A percentile compares a stretch with the other conserved stretches of the same genome.
Conservation (phyloP, 2,797 vertebrate species). For the Champsocephalus gunnari region DNA sequence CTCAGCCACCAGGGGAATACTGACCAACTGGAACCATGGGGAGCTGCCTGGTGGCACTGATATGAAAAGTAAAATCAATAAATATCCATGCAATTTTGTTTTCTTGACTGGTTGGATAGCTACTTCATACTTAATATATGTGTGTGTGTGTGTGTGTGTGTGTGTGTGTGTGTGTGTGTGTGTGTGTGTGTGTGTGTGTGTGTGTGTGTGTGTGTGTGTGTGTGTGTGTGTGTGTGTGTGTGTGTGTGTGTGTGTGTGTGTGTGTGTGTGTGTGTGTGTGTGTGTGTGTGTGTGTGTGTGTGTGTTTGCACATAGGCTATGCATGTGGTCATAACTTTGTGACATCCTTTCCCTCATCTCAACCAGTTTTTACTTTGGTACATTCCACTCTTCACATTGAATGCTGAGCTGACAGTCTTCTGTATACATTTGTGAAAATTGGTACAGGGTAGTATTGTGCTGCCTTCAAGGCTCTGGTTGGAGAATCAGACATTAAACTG, state of each 20-base stretch:
- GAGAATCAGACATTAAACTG: background rate
- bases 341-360: constrained; percentile 21
- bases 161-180: too few species aligned
- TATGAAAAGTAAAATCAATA: constrained; percentile 27
- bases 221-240: too few species aligned
- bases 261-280: too few species aligned
- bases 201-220: too few species aligned
- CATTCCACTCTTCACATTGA: constrained; percentile 37
- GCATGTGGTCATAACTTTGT: constrained; percentile 37
- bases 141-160: too few species aligned
- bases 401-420: constrained; percentile 45
- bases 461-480: constrained; percentile 19
- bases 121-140: too few species aligned
- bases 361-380: constrained; percentile 6
- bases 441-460: constrained; percentile 30
- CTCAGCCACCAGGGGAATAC: constrained; percentile 3
- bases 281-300: too few species aligned
- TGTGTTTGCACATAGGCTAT: background rate
- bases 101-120: background rate
- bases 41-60: constrained; percentile 14
- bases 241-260: too few species aligned
- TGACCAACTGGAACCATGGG: constrained; percentile 39
- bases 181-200: too few species aligned
- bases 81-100: constrained; percentile 12
- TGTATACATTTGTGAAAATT: constrained; percentile 53